Conservation (phyloP, 2,113 vertebrate genomes). For the Leucopternis melanops region DNA sequence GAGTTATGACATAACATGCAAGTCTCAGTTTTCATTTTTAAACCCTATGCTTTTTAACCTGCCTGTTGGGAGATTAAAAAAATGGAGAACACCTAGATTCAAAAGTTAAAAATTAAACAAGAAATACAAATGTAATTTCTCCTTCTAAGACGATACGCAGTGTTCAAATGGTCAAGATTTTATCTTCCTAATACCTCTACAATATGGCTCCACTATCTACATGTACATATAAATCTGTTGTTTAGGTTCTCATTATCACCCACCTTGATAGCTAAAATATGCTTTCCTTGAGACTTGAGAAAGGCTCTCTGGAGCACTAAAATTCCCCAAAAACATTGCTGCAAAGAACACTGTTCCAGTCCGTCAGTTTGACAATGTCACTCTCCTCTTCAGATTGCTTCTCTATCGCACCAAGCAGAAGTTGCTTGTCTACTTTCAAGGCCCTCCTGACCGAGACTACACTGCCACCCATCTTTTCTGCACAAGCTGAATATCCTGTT, state of each 20-base stretch:
- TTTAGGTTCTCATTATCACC: background rate
- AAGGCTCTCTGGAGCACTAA: background rate
- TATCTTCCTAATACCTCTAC: background rate
- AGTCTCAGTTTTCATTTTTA: background rate
- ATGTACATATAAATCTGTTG: background rate
- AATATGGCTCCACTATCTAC: background rate
- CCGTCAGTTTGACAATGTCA: background rate
- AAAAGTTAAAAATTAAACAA: background rate
- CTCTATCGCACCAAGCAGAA: background rate
- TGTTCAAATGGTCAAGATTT: background rate
- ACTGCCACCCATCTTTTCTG: background rate
- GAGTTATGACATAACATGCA: background rate
- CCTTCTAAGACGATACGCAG: background rate
- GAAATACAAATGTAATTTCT: background rate
- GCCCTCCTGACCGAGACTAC: background rate
- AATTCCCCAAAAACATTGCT: background rate
- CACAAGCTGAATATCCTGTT: background rate
- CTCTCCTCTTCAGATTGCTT: background rate
- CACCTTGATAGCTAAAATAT: background rate
- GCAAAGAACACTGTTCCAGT: background rate
- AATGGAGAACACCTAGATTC: background rate
- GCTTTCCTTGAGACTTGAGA: background rate
- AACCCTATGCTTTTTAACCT: background rate
- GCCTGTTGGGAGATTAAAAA: background rate
- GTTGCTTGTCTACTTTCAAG: background rate